These are phyloP conservation scores for Psephotus haematonotus DNA, from an alignment of 2,113 vertebrate species.

Conservation along the genomic window DNA sequence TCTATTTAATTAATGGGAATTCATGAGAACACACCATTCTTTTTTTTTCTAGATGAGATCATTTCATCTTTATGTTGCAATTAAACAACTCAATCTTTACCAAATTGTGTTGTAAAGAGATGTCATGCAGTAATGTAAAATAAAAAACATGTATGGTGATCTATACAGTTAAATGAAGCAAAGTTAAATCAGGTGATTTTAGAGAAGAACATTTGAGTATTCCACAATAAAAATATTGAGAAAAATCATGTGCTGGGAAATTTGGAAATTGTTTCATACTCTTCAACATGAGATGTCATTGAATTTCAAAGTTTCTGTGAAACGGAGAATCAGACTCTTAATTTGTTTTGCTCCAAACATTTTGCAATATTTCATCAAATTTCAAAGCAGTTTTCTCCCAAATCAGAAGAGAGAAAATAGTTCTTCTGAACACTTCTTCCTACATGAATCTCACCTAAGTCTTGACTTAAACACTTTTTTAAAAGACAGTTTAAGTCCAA, in stretches of 20 bases:
- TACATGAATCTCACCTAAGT: background rate
- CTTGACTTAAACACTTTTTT: background rate
- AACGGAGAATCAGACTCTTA: background rate
- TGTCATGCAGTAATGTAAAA: background rate
- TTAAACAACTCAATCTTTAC: background rate
- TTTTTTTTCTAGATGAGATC: background rate
- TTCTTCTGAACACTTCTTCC: background rate
- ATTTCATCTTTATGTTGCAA: background rate
- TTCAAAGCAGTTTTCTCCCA: background rate
- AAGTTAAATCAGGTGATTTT: background rate
- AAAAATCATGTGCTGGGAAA: background rate
- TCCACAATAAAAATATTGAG: background rate
- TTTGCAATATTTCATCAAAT: background rate
- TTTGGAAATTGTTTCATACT: background rate
- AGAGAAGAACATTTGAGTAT: background rate
- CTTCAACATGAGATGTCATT: background rate
- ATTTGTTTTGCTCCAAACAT: background rate
- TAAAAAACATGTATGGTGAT: background rate
- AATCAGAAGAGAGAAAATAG: background rate
- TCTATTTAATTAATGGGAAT: background rate
- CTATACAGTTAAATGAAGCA: background rate
- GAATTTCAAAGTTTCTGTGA: background rate
- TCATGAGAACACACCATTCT: background rate
- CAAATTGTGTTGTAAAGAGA: background rate
- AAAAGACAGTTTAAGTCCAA: background rate